phyloP scores from a whole-genome alignment of 2,888 invertebrate genomes.

The Orthosia gracilis region DNA sequence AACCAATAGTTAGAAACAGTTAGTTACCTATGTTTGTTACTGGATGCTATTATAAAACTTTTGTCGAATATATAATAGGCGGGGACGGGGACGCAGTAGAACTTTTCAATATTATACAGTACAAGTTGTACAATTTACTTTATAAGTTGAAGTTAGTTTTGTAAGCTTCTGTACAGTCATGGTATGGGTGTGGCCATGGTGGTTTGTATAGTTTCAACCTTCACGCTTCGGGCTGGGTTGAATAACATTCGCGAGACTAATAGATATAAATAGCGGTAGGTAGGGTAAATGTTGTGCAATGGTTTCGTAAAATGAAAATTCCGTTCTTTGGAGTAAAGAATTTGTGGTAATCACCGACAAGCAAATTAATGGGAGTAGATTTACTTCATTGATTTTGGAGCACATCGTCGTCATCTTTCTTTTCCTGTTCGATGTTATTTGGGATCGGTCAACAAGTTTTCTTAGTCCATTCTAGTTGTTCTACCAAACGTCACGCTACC shows the following conservation, averaged over 20 bases:
- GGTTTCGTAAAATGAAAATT: neutral
- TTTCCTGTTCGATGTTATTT: no score
- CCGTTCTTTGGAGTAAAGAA: neutral
- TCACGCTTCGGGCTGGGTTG: constrained; percentile 16
- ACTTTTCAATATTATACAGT: neutral
- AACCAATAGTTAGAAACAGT: neutral
- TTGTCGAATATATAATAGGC: neutral
- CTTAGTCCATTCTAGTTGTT: no score
- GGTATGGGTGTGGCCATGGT: constrained; percentile 29
- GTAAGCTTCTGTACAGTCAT: neutral
- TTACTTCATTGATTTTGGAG: no score
- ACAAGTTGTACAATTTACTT: neutral
- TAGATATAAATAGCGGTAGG: constrained; percentile 9
- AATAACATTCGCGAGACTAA: constrained; percentile 42
- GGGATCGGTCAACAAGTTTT: no score
- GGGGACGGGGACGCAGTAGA: neutral
- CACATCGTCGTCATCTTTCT: no score
- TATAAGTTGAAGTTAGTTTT: neutral
- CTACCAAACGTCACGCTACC: no score
- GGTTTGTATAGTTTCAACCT: constrained; percentile 17
- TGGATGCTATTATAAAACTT: neutral
- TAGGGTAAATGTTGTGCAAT: constrained; percentile 15
- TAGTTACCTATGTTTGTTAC: neutral
- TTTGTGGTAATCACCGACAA: neutral
- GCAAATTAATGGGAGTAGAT: no score